Conservation (phyloP, 1,140 invertebrate species). For the Eulimnadia texana region DNA sequence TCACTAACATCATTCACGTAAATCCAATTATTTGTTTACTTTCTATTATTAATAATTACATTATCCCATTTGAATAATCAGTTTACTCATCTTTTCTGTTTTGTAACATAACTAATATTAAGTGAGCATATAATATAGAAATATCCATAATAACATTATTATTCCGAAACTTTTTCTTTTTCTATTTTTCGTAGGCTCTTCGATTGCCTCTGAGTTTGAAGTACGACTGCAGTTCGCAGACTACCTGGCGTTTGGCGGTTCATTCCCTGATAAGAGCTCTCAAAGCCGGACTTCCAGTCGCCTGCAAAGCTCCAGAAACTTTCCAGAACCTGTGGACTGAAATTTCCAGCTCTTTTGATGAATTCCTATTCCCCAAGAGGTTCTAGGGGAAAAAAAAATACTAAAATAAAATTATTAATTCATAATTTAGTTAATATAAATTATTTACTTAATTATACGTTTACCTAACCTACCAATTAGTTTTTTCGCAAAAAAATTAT, state of each 20-base stretch:
- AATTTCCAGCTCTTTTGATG: constrained; percentile 68
- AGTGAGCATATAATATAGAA: too few relatives aligned
- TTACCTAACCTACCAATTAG: constrained; percentile 10
- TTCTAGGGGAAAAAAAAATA: constrained; percentile 20
- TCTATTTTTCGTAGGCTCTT: constrained; percentile 35
- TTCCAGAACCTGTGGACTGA: constrained; percentile 67
- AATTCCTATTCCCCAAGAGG: constrained; percentile 76
- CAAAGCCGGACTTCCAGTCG: constrained; percentile 69
- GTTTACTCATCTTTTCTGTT: constrained; percentile 1
- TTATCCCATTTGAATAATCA: background rate
- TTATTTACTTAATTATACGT: constrained; percentile 12
- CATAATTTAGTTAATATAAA: background rate
- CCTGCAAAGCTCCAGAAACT: constrained; percentile 53
- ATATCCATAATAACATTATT: too few relatives aligned
- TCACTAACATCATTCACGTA: constrained; percentile 59
- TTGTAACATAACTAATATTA: background rate
- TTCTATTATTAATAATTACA: constrained; percentile 11
- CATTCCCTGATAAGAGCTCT: constrained; percentile 63
- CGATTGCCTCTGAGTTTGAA: constrained; percentile 62
- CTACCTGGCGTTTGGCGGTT: constrained; percentile 74
- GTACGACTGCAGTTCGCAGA: constrained; percentile 63
- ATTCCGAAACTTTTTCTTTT: too few relatives aligned
- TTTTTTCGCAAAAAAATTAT: constrained; percentile 12
- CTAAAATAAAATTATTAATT: background rate
- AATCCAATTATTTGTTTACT: constrained; percentile 10